Percentiles rank a stretch among this genome's conserved stretches.
Evolutionary conservation across 2,797 vertebrate species (phyloP).

Genomic region (Pogoniulus pusillus): DNA sequence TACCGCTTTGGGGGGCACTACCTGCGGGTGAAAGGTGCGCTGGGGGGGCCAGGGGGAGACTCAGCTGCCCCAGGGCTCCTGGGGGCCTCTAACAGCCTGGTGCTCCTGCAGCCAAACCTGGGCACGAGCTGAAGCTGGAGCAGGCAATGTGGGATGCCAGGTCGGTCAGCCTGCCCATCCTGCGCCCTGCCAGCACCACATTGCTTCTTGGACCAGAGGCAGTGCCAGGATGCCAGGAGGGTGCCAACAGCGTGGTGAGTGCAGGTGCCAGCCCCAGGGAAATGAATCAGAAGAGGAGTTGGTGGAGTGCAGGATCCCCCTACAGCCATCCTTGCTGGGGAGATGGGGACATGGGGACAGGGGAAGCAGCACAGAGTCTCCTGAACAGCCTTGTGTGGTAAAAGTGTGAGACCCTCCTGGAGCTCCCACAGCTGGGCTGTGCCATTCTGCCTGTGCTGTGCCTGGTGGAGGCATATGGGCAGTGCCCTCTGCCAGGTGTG

Average conservation of each 20-base stretch:
- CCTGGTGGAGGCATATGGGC: neutral
- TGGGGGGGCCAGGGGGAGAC: fast-evolving
- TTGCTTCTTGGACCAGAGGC: constrained; percentile 76
- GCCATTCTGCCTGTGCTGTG: neutral
- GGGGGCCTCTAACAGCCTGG: neutral
- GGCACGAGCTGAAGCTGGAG: constrained; percentile 91
- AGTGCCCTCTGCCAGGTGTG: neutral
- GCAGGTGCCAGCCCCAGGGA: neutral
- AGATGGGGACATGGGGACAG: neutral
- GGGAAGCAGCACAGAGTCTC: fast-evolving
- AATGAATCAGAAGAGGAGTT: neutral
- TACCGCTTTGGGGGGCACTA: constrained; percentile 94
- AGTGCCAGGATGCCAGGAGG: constrained; percentile 47
- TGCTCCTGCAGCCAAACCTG: constrained; percentile 81
- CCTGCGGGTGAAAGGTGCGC: constrained; percentile 92
- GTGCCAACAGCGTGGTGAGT: constrained; percentile 72
- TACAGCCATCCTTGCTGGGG: neutral
- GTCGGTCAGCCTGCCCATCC: constrained; percentile 86
- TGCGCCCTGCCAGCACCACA: constrained; percentile 77
- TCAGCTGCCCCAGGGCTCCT: fast-evolving
- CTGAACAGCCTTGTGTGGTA: neutral
- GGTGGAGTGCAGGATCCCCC: fast-evolving
- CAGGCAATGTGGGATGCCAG: constrained; percentile 85
- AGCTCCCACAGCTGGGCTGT: neutral
- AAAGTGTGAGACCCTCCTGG: neutral